Evolutionary conservation across 1,140 invertebrate species (phyloP), one percentile per base, ranked within the genome.

Genomic region (Tyrophagus putrescentiae): DNA sequence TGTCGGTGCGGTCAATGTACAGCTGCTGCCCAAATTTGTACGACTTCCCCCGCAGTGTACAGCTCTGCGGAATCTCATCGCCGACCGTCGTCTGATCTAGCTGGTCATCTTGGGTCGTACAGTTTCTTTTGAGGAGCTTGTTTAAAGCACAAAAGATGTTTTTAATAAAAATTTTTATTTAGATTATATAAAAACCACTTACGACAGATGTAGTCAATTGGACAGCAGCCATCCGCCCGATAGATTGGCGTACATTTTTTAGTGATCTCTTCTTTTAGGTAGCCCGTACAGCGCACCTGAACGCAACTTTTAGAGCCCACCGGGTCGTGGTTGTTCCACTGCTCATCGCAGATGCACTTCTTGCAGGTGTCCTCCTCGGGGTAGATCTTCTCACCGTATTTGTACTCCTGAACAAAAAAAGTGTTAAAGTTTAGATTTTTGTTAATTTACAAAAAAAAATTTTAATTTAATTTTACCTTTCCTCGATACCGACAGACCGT

Each of bases 121-220:
- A 48, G 18, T 48, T 48, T 18, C 23, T 29, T 21, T 48, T 48
- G 23, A 25, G 23, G 7, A 48, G 45, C 45, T 48, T 6, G 9
- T 25, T 48, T 13, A 48, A 48, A 48, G 23, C 13, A 29, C 48
- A 28, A 21, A 21, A n/a, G 18, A n/a, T 11, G n/a, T n/a, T n/a
- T n/a, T n/a, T n/a, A 21, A 13, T 28, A 21, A 21, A 29, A 1
- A 6, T 11, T 52, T n/a, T n/a, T n/a, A n/a, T 13, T 25, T n/a
- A 54, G 13, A 31, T 54, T 54, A 34, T 28, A 11, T 50, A n/a
- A 36, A n/a, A n/a, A n/a, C n/a, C n/a, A n/a, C 64, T 60, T 23
- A 64, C 62, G 60, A 23, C 65, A 67, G 27, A 64, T 62, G 39
- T 65, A 67, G 28, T 67, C 65, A n/a, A 67, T 66, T 5, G 65